Conservation (phyloP, 2,888 invertebrate genomes). For the Formica aserva region DNA sequence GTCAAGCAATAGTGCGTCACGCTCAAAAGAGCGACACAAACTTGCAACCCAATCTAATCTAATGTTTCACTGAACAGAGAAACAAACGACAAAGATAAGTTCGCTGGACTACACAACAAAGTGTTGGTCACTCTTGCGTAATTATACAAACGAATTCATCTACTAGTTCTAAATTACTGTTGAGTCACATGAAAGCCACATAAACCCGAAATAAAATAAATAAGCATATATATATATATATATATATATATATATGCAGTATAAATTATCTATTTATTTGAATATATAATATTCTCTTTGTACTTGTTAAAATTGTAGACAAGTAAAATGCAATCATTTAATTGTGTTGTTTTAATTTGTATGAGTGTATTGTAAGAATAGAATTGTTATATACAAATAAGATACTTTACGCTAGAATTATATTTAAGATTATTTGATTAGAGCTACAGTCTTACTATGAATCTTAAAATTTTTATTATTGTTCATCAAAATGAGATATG, state of each 20-base stretch:
- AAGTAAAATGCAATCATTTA: background rate
- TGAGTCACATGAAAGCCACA: background rate
- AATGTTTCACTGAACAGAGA: conserved; percentile 41
- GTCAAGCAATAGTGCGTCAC: conserved; percentile 51
- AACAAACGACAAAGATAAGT: conserved; percentile 17
- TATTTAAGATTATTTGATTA: background rate
- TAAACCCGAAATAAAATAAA: conserved; percentile 1
- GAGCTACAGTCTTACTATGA: background rate
- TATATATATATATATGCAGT: conserved; percentile 8
- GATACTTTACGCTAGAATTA: background rate
- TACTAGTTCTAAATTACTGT: background rate
- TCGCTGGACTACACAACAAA: conserved; percentile 30
- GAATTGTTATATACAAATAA: conserved; percentile 11
- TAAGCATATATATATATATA: background rate
- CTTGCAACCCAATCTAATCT: conserved; percentile 61
- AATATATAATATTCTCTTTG: background rate
- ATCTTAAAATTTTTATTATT: background rate
- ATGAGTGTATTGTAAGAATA: background rate
- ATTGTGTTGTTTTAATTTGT: background rate
- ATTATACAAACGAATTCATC: background rate
- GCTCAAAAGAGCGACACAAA: conserved; percentile 31
- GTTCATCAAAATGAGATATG: background rate
- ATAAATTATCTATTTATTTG: conserved; percentile 1
- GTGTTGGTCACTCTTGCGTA: conserved; percentile 25
- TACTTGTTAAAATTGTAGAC: background rate